Evolutionary conservation across 2,797 vertebrate genomes (phyloP).

Genomic region (Jordanella pulchra): DNA sequence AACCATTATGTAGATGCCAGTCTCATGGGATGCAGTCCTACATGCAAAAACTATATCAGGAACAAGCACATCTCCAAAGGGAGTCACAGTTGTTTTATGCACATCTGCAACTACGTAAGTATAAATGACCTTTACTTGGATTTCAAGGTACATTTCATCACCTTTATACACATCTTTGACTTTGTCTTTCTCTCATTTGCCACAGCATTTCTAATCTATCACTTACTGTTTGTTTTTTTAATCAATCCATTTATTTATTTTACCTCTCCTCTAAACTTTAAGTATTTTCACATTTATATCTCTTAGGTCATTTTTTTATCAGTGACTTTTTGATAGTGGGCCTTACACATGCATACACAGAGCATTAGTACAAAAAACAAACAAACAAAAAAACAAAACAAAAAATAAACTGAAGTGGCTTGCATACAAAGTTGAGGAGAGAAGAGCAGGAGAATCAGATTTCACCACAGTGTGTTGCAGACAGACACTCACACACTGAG

Average conservation of each 20-base stretch:
- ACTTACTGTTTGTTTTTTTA: neutral
- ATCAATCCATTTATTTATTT: neutral
- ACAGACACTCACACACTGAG: conserved; percentile 32
- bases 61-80: neutral
- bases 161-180: neutral
- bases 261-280: neutral
- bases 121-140: neutral
- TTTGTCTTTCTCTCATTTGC: neutral
- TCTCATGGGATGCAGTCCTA: neutral
- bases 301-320: neutral
- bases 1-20: neutral
- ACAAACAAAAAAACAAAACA: neutral
- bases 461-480: conserved; percentile 56
- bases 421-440: conserved; percentile 40
- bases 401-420: conserved; percentile 18
- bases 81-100: neutral
- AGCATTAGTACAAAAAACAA: conserved; percentile 18
- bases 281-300: neutral
- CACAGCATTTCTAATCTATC: neutral
- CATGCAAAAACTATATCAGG: neutral
- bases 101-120: conserved; percentile 1
- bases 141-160: neutral
- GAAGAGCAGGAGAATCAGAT: conserved; percentile 59
- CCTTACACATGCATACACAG: conserved; percentile 1
- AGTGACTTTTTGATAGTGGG: neutral